These are phyloP conservation scores for Himalopsyche anomala DNA, from an alignment of 2,888 invertebrate genomes.

Conservation along the genomic window DNA sequence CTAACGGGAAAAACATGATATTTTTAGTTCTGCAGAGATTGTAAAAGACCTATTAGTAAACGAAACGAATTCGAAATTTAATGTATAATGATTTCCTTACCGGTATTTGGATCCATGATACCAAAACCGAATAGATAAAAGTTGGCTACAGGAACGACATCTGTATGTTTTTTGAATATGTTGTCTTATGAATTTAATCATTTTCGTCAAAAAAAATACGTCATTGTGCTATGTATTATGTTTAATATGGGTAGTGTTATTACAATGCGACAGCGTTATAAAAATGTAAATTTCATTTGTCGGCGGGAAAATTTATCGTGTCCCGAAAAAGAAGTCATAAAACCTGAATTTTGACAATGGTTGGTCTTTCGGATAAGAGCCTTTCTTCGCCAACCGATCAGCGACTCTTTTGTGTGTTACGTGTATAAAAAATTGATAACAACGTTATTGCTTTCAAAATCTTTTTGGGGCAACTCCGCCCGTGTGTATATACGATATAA, in stretches of 20 bases:
- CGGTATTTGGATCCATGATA: not conserved
- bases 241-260: not conserved
- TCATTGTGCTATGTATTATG: too few relatives aligned
- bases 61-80: too few relatives aligned
- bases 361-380: slow-evolving; percentile 34
- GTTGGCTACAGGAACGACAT: not conserved
- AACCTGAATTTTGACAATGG: slow-evolving; percentile 40
- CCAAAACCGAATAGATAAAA: too few relatives aligned
- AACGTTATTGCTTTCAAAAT: slow-evolving; percentile 37
- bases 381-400: slow-evolving; percentile 25
- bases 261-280: slow-evolving; percentile 10
- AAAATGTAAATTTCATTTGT: slow-evolving; percentile 35
- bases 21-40: too few relatives aligned
- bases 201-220: too few relatives aligned
- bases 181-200: too few relatives aligned
- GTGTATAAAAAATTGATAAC: slow-evolving; percentile 40
- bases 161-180: slow-evolving; percentile 20
- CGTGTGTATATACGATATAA: not conserved
- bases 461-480: slow-evolving; percentile 8
- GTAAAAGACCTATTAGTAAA: too few relatives aligned
- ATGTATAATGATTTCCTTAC: not conserved
- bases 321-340: slow-evolving; percentile 38
- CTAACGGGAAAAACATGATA: too few relatives aligned
- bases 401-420: slow-evolving; percentile 17
- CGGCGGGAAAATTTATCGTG: slow-evolving; percentile 14